These are phyloP conservation scores for Willowsia nigromaculata DNA, from an alignment of 2,888 invertebrate species.

Conservation along the genomic window DNA sequence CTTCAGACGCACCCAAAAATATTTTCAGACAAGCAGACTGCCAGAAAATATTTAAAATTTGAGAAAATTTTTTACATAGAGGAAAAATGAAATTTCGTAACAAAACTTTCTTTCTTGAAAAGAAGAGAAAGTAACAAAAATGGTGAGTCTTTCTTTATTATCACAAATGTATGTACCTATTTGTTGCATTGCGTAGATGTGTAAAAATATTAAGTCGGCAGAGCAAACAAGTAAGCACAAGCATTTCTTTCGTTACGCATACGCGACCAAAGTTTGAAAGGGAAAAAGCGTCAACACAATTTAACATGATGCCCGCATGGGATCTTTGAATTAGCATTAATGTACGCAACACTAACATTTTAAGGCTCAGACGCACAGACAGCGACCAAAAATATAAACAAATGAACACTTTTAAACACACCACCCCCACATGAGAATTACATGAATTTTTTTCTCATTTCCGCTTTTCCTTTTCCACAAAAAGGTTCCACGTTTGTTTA, in stretches of 20 bases:
- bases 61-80: background rate
- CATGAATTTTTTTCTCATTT: background rate
- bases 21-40: background rate
- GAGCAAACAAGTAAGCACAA: too few relatives aligned
- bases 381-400: background rate
- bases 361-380: background rate
- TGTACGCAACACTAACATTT: constrained; percentile 3
- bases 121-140: constrained; percentile 3
- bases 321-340: constrained; percentile 60
- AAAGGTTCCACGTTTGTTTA: background rate
- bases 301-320: constrained; percentile 56
- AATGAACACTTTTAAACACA: background rate
- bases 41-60: constrained; percentile 1
- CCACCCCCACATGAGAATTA: constrained; percentile 38
- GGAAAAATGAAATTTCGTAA: background rate
- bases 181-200: background rate
- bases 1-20: background rate
- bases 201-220: background rate
- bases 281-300: constrained; percentile 38
- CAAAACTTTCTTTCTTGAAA: background rate
- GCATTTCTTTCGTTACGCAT: too few relatives aligned
- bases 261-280: background rate
- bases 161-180: background rate
- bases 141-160: background rate
- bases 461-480: background rate